Base-by-base conservation (phyloP, 2,797 vertebrate species). In the Halcyon smyrnensis region DNA sequence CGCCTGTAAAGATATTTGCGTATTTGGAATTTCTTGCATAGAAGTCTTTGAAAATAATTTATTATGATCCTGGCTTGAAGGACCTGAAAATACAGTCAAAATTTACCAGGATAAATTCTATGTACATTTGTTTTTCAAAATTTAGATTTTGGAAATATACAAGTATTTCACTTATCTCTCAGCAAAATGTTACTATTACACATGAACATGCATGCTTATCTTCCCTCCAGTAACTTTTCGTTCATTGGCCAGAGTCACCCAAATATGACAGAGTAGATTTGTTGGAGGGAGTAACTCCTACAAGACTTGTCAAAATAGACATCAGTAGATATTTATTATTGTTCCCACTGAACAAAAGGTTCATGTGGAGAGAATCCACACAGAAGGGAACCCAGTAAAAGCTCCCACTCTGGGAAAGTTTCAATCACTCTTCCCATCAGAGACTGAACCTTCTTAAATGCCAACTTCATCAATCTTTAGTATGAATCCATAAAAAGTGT, bases 341-440 rank as follows among this genome's bases (percentile, higher is more conserved):
- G 50, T 65, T 50, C 57, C 15, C 41, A 54, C 13, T 78, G 74
- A 91, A 84, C 48, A 76, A 93, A 84, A 90, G 21, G 45, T 7
- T 87, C 87, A 92, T 7, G 2, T 89, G 56, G 84, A 93, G 56
- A 92, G 81, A 96, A 95, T 94, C 62, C 70, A 87, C 59, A 82
- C 10, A 59, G 69, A 94, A 76, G 18, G 14, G 37, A 84, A 86
- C 36, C 46, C 65, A 81, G 80, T 75, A 65, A 93, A 91, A 86
- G 25, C 80, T 96, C 94, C 96, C 95, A 84, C 50, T 75, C 46
- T 86, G 94, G 96, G 93, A 97, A 95, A 92, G 73, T 69, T 90
- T 96, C 92, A 96, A 91, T 96, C 91, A 95, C n/a, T 79, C 78
- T 73, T 95, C 94, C 80, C 79, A 12, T 51, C 65, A 79, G 57